Base-by-base conservation (phyloP, 2,113 vertebrate species). In the Sardina pilchardus region DNA sequence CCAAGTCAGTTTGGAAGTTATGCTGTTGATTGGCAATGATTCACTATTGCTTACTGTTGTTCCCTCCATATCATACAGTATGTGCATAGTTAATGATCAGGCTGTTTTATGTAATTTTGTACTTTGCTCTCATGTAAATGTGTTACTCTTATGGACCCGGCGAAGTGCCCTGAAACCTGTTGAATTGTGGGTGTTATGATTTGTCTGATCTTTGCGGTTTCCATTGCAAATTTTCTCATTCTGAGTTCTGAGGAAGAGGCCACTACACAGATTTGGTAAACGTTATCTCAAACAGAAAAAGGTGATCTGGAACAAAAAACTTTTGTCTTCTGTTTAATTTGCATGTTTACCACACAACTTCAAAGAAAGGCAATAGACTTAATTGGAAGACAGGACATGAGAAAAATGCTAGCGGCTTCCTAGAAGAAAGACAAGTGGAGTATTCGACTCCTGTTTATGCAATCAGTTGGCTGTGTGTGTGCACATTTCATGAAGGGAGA, bases 81-180 rank as follows among this genome's bases (percentile, higher is more conserved):
- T 34, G 67, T 75, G 2, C 26, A 26, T 24, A 12, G 67, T 75
- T 34, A 75, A 75, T 75, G 30, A 75, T 75, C 67, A 75, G n/a
- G 4, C 36, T 36, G 17, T 78, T 78, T 78, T 78, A 16, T 78
- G 3, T 17, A 78, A 34, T 78, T 78, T 36, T 78, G 71, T 34
- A 34, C 71, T 78, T 78, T 78, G 71, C 71, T 78, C 30, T 78
- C 34, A 17, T 78, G 34, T 78, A 78, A 78, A 78, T 78, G 34
- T 78, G 71, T 78, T 34, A 78, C 71, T 78, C 30, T 36, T 78
- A 78, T 36, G 14, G 71, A 59, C 9, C 14, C 30, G 4, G 10
- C 0, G 12, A 36, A 36, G 30, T 36, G 30, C 71, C 16, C 12
- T 71, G 71, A 34, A 78, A 36, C 71, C 9, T 36, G 71, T 78